These are phyloP conservation scores for Rosalia funebris DNA, from an alignment of 2,888 invertebrate species.

Conservation along the genomic window DNA sequence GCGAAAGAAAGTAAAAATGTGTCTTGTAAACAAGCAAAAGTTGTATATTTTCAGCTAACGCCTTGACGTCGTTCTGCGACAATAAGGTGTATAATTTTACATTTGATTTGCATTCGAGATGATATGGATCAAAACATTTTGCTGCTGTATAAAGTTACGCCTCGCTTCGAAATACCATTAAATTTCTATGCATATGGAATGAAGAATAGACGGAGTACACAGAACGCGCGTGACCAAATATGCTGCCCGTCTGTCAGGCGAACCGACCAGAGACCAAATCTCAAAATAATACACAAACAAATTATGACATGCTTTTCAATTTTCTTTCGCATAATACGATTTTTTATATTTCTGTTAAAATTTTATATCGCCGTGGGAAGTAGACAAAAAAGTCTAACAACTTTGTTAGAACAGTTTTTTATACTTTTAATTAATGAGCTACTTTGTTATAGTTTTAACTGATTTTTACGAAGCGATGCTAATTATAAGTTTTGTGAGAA, in stretches of 20 bases:
- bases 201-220: slow-evolving; percentile 55
- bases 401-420: too few species aligned
- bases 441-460: too few species aligned
- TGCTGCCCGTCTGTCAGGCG: slow-evolving; percentile 32
- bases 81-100: slow-evolving; percentile 65
- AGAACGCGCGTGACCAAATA: slow-evolving; percentile 35
- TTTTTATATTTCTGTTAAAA: slow-evolving; percentile 35
- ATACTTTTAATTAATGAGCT: too few species aligned
- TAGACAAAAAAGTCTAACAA: too few species aligned
- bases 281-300: slow-evolving; percentile 44
- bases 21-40: too few species aligned
- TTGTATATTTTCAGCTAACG: too few species aligned
- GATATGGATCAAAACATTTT: slow-evolving; percentile 64
- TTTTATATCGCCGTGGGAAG: slow-evolving; percentile 30
- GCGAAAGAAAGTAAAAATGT: too few species aligned
- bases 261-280: slow-evolving; percentile 40
- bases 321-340: slow-evolving; percentile 36
- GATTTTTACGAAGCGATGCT: too few species aligned
- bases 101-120: slow-evolving; percentile 64
- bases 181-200: slow-evolving; percentile 65
- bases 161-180: slow-evolving; percentile 63
- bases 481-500: too few species aligned
- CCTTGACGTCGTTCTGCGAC: slow-evolving; percentile 47
- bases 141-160: slow-evolving; percentile 60
- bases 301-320: slow-evolving; percentile 44